These are phyloP conservation scores for Ennomos fuscantarius DNA, from an alignment of 2,888 invertebrate genomes.

Conservation along the genomic window DNA sequence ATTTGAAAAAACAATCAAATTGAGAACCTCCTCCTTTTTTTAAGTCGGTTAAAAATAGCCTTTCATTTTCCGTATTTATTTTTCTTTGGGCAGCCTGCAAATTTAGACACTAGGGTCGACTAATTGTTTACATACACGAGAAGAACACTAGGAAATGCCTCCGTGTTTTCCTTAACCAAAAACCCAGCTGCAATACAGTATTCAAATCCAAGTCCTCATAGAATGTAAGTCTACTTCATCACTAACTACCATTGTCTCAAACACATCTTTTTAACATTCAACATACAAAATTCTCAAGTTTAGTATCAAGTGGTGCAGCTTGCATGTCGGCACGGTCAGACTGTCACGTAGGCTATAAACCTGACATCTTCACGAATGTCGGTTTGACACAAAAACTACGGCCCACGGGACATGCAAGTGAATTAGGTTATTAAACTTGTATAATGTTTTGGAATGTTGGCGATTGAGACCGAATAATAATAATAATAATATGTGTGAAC, in stretches of 20 bases:
- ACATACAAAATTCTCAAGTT: conserved; percentile 17
- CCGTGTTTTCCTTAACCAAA: no score
- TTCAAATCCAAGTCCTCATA: no score
- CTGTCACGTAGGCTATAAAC: conserved; percentile 73
- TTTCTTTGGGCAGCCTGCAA: no score
- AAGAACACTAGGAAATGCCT: no score
- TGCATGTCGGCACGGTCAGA: conserved; percentile 46
- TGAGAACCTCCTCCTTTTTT: no score
- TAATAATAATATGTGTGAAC: no score
- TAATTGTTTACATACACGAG: background rate
- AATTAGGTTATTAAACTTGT: conserved; percentile 62
- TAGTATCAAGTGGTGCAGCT: conserved; percentile 43
- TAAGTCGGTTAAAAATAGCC: no score
- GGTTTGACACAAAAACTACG: conserved; percentile 67
- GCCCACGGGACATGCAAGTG: conserved; percentile 61
- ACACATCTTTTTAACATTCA: conserved; percentile 5
- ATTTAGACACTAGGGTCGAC: background rate
- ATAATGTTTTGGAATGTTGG: conserved; percentile 16
- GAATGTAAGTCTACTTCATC: no score
- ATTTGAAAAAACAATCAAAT: no score
- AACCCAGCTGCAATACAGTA: no score
- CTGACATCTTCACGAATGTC: conserved; percentile 62
- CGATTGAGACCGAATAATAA: conserved; percentile 37
- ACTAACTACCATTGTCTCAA: no score
- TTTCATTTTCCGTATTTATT: no score